These are phyloP conservation scores for Spheniscus mendiculus DNA, from an alignment of 2,113 vertebrate species.

Conservation along the genomic window DNA sequence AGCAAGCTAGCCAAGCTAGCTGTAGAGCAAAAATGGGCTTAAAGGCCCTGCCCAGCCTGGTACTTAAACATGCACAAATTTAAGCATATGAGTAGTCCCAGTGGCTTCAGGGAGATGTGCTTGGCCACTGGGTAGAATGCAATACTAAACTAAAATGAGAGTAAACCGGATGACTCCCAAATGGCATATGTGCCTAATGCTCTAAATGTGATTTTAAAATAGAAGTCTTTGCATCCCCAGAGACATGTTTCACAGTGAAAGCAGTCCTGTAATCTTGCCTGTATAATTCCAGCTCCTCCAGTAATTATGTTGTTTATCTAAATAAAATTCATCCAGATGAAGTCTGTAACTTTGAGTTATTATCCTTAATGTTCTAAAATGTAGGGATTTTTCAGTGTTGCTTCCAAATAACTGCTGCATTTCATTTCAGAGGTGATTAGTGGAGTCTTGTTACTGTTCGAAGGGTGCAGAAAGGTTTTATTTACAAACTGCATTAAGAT, in stretches of 20 bases:
- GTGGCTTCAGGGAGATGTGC: neutral
- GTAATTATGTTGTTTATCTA: slow-evolving; percentile 11
- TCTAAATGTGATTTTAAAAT: slow-evolving; percentile 10
- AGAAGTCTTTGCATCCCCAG: slow-evolving; percentile 6
- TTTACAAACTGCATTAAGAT: slow-evolving; percentile 4
- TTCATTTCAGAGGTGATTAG: neutral
- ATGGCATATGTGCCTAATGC: neutral
- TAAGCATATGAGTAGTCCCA: neutral
- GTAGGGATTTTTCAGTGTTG: neutral
- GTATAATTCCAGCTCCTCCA: neutral
- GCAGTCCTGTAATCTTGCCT: neutral
- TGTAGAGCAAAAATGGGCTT: neutral
- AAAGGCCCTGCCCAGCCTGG: neutral
- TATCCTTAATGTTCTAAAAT: neutral
- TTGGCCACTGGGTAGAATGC: neutral
- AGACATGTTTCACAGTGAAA: neutral
- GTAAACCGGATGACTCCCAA: neutral
- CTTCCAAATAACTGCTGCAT: neutral
- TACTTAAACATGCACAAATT: neutral
- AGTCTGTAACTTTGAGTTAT: neutral
- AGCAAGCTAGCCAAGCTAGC: neutral
- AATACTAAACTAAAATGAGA: neutral
- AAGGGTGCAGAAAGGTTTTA: neutral
- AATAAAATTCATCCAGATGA: slow-evolving; percentile 26
- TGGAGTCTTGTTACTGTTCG: neutral